Evolutionary conservation across 64 coral and sea anemone genomes (phyloP), one percentile per base, ranked within the genome.

Genomic region (Pocillopora verrucosa): DNA sequence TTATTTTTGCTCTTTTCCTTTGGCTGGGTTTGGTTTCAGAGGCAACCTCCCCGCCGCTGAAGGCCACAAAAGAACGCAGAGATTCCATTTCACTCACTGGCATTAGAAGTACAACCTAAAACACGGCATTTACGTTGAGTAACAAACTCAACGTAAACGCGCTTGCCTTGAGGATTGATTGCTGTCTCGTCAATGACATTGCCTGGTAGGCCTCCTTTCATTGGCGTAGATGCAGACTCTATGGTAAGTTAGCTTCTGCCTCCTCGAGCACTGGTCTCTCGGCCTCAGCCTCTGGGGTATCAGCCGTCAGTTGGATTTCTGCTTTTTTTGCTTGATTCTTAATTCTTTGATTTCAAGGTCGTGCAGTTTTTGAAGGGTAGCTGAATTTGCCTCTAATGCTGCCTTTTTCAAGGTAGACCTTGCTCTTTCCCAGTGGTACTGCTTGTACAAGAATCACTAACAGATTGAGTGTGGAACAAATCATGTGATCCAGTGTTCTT

Each of bases 271-370:
- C 74, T 36, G 60, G 36, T 22, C 74, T 16, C 14, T 88, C 73
- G 0, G 86, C 73, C 59, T 88, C 58, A 12, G 38, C 20, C 63
- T 57, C 56, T 16, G 86, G 41, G 17, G 76, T 88, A 76, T 88
- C 74, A 12, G 57, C 70, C 61, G 14, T 0, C 10, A 87, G 70
- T 9, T 61, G 36, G 1, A 87, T 12, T 84, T 84, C 81, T 2
- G 81, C 56, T 36, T 67, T 84, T 34, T 16, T 84, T 37, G 81
- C 9, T 84, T 11, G 11, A 76, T 34, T 13, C 87, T 84, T 6
- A 92, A 34, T 78, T 95, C 94, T 75, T 92, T 63, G 19, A 90
- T 19, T 62, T 95, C 72, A 69, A 92, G 78, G 7, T 95, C 72
- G 30, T 92, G 89, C 16, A 95, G 1, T 17, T 81, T 82, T 79